Percentiles rank a stretch among this genome's conserved stretches.
Evolutionary conservation across 2,797 vertebrate genomes (phyloP).

Genomic region (Syngnathus rostellatus): DNA sequence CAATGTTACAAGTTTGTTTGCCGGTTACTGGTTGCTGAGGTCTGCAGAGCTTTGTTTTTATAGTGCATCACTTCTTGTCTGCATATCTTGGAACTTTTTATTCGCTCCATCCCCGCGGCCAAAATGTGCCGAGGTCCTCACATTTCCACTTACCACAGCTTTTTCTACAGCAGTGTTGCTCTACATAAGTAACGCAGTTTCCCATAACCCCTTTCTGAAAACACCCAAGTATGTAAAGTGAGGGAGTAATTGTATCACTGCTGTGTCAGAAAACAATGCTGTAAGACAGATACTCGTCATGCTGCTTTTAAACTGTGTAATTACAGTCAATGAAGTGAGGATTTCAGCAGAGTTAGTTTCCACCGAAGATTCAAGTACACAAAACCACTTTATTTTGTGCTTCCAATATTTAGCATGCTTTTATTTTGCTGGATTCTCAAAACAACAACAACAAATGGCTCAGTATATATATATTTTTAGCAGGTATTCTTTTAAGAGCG

Average conservation of each 20-base stretch:
- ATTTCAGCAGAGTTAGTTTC: too few species aligned
- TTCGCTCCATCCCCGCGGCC: background rate
- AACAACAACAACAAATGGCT: too few species aligned
- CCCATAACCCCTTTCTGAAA: background rate
- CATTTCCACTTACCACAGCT: background rate
- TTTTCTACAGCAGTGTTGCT: background rate
- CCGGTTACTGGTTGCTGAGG: background rate
- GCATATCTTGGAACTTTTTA: background rate
- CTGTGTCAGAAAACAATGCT: background rate
- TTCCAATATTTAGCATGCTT: too few species aligned
- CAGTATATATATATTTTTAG: too few species aligned
- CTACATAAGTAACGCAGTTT: background rate
- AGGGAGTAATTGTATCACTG: background rate
- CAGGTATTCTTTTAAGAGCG: too few species aligned
- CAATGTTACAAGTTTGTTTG: background rate
- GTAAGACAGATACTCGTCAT: background rate
- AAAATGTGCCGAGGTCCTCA: background rate
- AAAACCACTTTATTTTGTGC: too few species aligned
- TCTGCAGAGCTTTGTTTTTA: background rate
- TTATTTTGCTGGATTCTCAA: too few species aligned
- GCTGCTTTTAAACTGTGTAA: too few species aligned
- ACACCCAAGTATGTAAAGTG: background rate
- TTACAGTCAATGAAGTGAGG: too few species aligned
- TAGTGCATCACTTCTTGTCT: background rate
- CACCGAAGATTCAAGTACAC: too few species aligned